A percentile compares a stretch with the other conserved stretches of the same genome.
phyloP scores from a whole-genome alignment of 2,113 vertebrate species.

The Lophochroa leadbeateri region DNA sequence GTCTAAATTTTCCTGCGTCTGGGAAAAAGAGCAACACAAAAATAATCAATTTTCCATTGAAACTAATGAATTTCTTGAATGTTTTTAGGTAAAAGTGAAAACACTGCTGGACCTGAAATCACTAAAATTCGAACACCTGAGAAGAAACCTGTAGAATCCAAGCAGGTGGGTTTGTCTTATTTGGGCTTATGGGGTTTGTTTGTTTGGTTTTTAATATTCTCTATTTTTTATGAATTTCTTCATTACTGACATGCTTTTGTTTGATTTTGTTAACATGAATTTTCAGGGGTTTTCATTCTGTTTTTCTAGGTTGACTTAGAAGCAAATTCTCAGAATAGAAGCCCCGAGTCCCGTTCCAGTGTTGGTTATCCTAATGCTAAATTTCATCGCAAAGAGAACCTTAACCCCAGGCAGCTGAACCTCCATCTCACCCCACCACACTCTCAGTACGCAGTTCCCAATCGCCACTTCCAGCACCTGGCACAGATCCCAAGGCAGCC shows the following conservation, averaged over 20 bases:
- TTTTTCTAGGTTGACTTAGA: constrained; percentile 87
- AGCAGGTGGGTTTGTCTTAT: constrained; percentile 73
- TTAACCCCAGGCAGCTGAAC: constrained; percentile 86
- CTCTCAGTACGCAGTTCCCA: constrained; percentile 80
- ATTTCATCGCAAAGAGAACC: constrained; percentile 91
- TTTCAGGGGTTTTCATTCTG: background rate
- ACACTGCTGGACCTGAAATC: constrained; percentile 86
- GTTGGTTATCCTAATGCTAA: constrained; percentile 82
- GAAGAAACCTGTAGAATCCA: constrained; percentile 87
- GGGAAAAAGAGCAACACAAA: background rate
- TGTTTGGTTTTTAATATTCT: background rate
- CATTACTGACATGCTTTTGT: background rate
- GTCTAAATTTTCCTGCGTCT: background rate
- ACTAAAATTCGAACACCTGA: constrained; percentile 91
- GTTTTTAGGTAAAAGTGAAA: constrained; percentile 89
- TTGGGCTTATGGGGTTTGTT: background rate
- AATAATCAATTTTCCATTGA: background rate
- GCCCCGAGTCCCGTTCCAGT: constrained; percentile 85
- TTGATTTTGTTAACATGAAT: background rate
- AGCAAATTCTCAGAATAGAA: constrained; percentile 82
- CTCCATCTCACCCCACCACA: constrained; percentile 90
- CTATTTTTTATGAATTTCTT: background rate
- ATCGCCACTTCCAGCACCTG: constrained; percentile 83
- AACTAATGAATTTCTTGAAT: background rate
- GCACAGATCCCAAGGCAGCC: constrained; percentile 87